Evolutionary conservation across 2,888 invertebrate species (phyloP), one percentile per base, ranked within the genome.

Genomic region (Drosophila borealis): DNA sequence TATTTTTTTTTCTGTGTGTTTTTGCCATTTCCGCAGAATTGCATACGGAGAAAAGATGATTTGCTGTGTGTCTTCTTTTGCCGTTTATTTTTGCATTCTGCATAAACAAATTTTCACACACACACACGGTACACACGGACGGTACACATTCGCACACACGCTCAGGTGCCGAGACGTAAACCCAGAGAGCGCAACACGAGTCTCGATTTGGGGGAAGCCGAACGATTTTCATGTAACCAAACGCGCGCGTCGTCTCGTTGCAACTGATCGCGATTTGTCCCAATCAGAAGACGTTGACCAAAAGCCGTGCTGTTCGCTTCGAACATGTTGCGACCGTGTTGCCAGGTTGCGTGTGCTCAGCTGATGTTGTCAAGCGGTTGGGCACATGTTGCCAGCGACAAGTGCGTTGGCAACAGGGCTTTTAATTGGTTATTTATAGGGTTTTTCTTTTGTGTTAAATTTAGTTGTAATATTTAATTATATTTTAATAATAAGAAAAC

Each of bases 231-330:
- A 63, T 69, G 64, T 74, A 81, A 80, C 90, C 90, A 74, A 78
- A 80, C 91, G 82, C 87, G 80, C 88, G 76, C 90, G 90, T 65
- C 87, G 89, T 84, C 79, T 83, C 80, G 77, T 90, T 84, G 90
- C 91, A 90, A 90, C 90, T 89, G 82, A 88, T 72, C 72, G 80
- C 60, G 55, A 60, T 65, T 62, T 65, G 77, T 70, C 59, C 68
- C 79, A 78, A 78, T 59, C 74, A 67, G 74, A 74, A 73, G 42
- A 21, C 21, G 67, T 44, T 36, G 45, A 59, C 55, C 68, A 19
- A 50, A 56, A 25, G 44, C 14, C 44, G 57, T 19, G 34, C 33
- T 13, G 80, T 67, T 73, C 49, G 74, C 48, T 65, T 81, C 81
- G 44, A 80, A 78, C 81, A 74, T 81, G 80, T 73, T 78, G 78